Percentiles rank a stretch among this genome's conserved stretches.
These are phyloP conservation scores for Anarrhichthys ocellatus DNA, from an alignment of 2,113 vertebrate genomes.

Conservation along the genomic window DNA sequence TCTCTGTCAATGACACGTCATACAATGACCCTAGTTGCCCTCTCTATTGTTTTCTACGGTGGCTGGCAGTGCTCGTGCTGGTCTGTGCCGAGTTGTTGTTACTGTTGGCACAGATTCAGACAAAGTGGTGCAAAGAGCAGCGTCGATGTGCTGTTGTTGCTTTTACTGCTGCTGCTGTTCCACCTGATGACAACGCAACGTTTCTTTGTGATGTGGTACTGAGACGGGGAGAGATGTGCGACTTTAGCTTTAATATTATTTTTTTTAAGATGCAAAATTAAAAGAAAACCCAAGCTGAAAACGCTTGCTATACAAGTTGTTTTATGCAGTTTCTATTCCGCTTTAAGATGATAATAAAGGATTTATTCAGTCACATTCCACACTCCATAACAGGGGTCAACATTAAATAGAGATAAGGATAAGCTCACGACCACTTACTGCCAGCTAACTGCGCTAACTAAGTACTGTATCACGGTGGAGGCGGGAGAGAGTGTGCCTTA, in stretches of 20 bases:
- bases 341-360: background rate
- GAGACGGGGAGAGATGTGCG: background rate
- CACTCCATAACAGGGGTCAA: constrained; percentile 1
- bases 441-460: constrained; percentile 39
- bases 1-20: constrained; percentile 9
- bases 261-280: background rate
- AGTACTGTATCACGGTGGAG: constrained; percentile 31
- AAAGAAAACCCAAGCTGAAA: background rate
- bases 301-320: too few relatives aligned
- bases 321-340: background rate
- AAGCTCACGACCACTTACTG: constrained; percentile 44
- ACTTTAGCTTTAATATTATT: background rate
- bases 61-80: constrained; percentile 29
- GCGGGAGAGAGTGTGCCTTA: constrained; percentile 19
- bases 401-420: constrained; percentile 32
- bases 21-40: constrained; percentile 35
- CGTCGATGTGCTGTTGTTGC: background rate
- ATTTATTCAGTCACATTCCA: constrained; percentile 5
- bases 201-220: background rate
- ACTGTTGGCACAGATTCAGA: constrained; percentile 14
- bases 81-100: constrained; percentile 18
- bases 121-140: background rate
- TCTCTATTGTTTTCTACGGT: constrained; percentile 43
- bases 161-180: background rate
- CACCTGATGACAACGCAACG: background rate